These are phyloP conservation scores for Zelostemma sp. DNA, from an alignment of 1,140 invertebrate genomes.

Conservation along the genomic window DNA sequence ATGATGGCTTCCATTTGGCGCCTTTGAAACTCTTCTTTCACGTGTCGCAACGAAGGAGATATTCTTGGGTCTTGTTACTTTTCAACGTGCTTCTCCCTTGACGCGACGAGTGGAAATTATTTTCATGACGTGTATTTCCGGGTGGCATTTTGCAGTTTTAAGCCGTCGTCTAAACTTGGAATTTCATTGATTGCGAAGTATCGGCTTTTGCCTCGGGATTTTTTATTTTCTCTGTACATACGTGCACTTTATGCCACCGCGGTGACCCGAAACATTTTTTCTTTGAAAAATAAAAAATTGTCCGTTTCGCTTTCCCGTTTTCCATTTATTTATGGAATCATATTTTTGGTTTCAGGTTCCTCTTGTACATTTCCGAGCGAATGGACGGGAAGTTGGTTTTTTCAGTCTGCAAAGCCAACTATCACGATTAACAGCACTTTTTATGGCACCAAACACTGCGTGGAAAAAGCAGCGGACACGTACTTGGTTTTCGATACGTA, in stretches of 20 bases:
- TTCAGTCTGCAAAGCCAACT: slow-evolving; percentile 61
- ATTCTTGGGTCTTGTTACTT: slow-evolving; percentile 28
- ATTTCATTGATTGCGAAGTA: slow-evolving; percentile 1
- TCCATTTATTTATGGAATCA: slow-evolving; percentile 11
- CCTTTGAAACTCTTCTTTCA: slow-evolving; percentile 42
- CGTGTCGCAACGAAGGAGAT: slow-evolving; percentile 39
- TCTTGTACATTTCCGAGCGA: slow-evolving; percentile 68
- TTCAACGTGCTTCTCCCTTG: slow-evolving; percentile 27
- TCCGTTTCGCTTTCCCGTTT: no score
- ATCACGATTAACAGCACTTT: slow-evolving; percentile 67
- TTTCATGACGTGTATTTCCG: slow-evolving; percentile 32
- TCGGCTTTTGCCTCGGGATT: not conserved
- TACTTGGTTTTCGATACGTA: slow-evolving; percentile 64
- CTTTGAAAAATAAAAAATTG: not conserved
- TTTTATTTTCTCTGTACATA: not conserved
- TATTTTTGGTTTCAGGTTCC: slow-evolving; percentile 53
- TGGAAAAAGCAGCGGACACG: slow-evolving; percentile 64
- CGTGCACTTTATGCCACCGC: no score
- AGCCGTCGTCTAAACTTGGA: not conserved
- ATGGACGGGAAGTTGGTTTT: slow-evolving; percentile 72
- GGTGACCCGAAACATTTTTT: not conserved
- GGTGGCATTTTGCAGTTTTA: slow-evolving; percentile 27
- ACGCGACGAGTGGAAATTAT: slow-evolving; percentile 29
- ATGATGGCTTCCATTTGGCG: slow-evolving; percentile 41
- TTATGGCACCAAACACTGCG: slow-evolving; percentile 67